A percentile compares a stretch with the other conserved stretches of the same genome.
These are phyloP conservation scores for Chaenogobius annularis DNA, from an alignment of 2,113 vertebrate species.

Conservation along the genomic window DNA sequence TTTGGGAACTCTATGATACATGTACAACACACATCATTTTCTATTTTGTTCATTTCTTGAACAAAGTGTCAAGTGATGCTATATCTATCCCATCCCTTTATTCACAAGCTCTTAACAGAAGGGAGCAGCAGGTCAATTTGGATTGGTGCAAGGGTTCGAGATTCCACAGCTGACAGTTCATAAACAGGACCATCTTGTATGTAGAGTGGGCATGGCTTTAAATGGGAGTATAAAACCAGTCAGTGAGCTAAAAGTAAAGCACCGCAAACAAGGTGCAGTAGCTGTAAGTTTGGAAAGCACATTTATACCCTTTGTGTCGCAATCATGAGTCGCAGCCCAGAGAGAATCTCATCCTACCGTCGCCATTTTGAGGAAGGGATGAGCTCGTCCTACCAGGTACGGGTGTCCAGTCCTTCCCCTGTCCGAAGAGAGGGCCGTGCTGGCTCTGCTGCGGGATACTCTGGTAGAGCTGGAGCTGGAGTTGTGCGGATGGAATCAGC, in stretches of 20 bases:
- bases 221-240: slow-evolving; percentile 53
- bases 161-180: slow-evolving; percentile 73
- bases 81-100: slow-evolving; percentile 32
- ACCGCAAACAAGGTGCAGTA: slow-evolving; percentile 20
- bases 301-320: not conserved
- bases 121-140: slow-evolving; percentile 53
- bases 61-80: slow-evolving; percentile 6
- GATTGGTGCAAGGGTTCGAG: slow-evolving; percentile 64
- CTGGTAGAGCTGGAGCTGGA: slow-evolving; percentile 40
- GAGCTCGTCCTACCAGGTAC: slow-evolving; percentile 67
- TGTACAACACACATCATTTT: not conserved
- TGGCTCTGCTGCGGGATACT: slow-evolving; percentile 59
- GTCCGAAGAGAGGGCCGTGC: slow-evolving; percentile 54
- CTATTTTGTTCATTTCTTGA: slow-evolving; percentile 9
- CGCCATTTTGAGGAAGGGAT: slow-evolving; percentile 76
- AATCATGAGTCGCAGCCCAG: slow-evolving; percentile 75
- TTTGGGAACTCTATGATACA: not conserved
- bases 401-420: slow-evolving; percentile 78
- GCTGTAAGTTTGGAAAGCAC: slow-evolving; percentile 5
- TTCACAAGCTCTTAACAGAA: slow-evolving; percentile 72
- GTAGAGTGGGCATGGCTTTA: slow-evolving; percentile 6
- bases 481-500: slow-evolving; percentile 49
- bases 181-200: slow-evolving; percentile 34
- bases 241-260: not conserved
- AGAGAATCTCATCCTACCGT: slow-evolving; percentile 79